Evolutionary conservation across 2,113 vertebrate genomes (phyloP), one percentile per base, ranked within the genome.

Genomic region (Tenrec ecaudatus): DNA sequence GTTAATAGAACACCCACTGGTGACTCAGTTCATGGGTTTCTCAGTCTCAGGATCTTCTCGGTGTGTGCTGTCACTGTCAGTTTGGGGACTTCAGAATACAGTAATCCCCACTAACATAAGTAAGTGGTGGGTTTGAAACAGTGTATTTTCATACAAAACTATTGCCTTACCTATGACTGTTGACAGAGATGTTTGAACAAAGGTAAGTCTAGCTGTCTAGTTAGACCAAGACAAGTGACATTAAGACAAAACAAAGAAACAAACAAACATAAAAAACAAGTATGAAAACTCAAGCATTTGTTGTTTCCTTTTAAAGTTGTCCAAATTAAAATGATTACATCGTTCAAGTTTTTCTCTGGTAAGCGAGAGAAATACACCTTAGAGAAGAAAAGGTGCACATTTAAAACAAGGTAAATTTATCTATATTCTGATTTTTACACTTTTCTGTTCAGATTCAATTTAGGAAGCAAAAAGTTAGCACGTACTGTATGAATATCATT

Each of bases 71-170:
- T 53, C 36, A 57, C 1, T 76, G 79, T 40, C 31, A 8, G 64
- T 89, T 94, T 38, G 10, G 7, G 68, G 60, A 14, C 62, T 94
- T 88, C 15, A 15, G 43, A 43, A 90, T 94, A 92, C 58, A 82
- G 8, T 80, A 23, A 87, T 75, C 11, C 78, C 36, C 86, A 20
- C 4, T 81, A 84, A 88, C 69, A 68, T 15, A 73, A 91, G 19
- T 57, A 62, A 94, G 36, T 91, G 6, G 19, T 92, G 82, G 92
- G 77, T 82, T 95, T 60, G 81, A 96, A 89, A 31, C 3, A 40
- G 5, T 3, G 62, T 20, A n/a, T 76, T 80, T 93, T 85, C 88
- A 38, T 77, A 93, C 6, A 87, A 23, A 79, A n/a, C 40, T 86
- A 8, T 78, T 82, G 75, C 33, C 10, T 76, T 31, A 20, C 64